Conservation (phyloP, 2,797 vertebrate species). For the Cirrhinus molitorella region DNA sequence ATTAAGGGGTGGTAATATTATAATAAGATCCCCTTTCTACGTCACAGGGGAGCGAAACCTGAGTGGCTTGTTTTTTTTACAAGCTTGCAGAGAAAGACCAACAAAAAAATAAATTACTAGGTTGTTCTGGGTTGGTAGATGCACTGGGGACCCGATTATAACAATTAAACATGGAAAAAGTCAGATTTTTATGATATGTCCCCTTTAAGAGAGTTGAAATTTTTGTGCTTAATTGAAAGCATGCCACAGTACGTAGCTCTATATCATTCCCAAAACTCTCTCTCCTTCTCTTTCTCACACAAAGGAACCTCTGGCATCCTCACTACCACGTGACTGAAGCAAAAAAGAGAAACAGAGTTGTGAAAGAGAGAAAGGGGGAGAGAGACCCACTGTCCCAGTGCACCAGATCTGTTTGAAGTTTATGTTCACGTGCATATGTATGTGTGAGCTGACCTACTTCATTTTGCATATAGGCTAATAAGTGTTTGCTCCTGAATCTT, state of each 20-base stretch:
- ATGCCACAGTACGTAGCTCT: neutral
- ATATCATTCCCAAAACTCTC: neutral
- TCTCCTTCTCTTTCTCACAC: neutral
- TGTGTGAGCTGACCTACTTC: slow-evolving; percentile 61
- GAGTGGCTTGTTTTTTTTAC: no score
- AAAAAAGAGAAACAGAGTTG: slow-evolving; percentile 8
- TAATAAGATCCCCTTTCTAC: no score
- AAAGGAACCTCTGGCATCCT: slow-evolving; percentile 2
- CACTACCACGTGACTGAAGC: slow-evolving; percentile 6
- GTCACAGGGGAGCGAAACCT: no score
- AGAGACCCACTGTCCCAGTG: slow-evolving; percentile 10
- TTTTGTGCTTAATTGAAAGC: neutral
- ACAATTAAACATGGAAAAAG: no score
- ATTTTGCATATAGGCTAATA: slow-evolving; percentile 65
- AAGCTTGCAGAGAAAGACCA: no score
- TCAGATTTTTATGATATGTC: no score
- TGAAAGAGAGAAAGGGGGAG: slow-evolving; percentile 4
- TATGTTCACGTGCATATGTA: slow-evolving; percentile 34
- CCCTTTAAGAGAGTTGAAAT: neutral
- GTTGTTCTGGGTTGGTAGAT: no score
- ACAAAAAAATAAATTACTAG: no score
- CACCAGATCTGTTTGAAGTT: slow-evolving; percentile 49
- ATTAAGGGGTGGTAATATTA: no score
- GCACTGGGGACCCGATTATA: no score
- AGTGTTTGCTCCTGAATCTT: slow-evolving; percentile 58